Evolutionary conservation across 2,888 invertebrate species (phyloP).

Genomic region (Aleiodes testaceus): DNA sequence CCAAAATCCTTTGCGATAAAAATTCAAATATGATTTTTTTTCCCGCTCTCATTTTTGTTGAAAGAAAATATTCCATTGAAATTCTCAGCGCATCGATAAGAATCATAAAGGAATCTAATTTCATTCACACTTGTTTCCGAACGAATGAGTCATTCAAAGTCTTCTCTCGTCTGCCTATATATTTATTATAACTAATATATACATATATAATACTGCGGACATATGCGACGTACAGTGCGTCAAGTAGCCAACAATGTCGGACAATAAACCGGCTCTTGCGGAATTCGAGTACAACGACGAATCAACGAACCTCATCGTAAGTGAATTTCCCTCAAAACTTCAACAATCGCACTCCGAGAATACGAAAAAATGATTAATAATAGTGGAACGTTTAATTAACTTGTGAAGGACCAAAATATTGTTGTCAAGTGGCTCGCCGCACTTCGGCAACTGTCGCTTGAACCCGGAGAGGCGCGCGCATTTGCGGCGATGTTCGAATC

Average conservation of each 20-base stretch:
- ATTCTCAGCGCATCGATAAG: no score
- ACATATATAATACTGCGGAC: slow-evolving; percentile 10
- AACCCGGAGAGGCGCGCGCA: slow-evolving; percentile 35
- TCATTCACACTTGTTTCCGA: no score
- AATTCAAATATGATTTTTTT: no score
- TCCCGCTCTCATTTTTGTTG: no score
- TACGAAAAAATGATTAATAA: not conserved
- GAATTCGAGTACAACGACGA: slow-evolving; percentile 56
- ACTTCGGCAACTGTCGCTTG: slow-evolving; percentile 30
- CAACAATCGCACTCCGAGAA: no score
- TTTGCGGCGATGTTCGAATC: slow-evolving; percentile 26
- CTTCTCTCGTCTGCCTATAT: no score
- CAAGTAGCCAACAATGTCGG: slow-evolving; percentile 16
- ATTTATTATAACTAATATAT: not conserved
- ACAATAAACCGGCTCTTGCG: slow-evolving; percentile 54
- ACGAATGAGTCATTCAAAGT: not conserved
- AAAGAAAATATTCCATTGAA: no score
- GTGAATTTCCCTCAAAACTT: slow-evolving; percentile 28
- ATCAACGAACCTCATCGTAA: slow-evolving; percentile 44
- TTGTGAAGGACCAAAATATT: not conserved
- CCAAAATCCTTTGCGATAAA: no score
- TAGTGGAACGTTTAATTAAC: not conserved
- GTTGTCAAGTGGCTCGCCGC: slow-evolving; percentile 26
- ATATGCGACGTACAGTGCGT: slow-evolving; percentile 4
- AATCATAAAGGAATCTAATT: no score